phyloP scores from a whole-genome alignment of 2,888 invertebrate species.

The Mactromeris polynyma region DNA sequence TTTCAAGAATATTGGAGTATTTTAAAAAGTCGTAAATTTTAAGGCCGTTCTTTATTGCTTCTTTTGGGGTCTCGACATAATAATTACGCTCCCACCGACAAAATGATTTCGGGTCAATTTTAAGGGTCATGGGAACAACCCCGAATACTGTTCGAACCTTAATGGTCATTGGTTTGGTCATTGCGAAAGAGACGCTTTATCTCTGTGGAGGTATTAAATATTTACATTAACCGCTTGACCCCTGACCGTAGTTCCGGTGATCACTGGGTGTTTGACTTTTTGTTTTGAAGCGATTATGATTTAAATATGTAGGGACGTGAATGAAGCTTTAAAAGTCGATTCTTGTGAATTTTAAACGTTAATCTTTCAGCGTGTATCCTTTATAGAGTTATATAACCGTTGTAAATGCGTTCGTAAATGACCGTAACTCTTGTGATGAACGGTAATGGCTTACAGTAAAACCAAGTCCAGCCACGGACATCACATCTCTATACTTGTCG shows the following conservation, averaged over 20 bases:
- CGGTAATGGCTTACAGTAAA: background rate
- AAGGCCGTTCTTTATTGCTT: conserved; percentile 39
- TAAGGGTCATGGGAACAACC: conserved; percentile 67
- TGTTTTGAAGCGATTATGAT: background rate
- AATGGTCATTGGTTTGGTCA: conserved; percentile 15
- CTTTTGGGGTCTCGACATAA: conserved; percentile 38
- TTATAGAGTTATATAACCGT: background rate
- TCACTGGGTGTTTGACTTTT: background rate
- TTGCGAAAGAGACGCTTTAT: conserved; percentile 10
- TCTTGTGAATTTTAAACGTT: background rate
- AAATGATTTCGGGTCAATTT: conserved; percentile 54
- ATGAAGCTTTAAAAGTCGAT: background rate
- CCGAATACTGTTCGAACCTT: conserved; percentile 32
- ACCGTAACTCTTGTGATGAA: background rate
- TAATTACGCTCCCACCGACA: conserved; percentile 36
- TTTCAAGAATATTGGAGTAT: conserved; percentile 14
- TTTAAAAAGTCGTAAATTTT: conserved; percentile 55
- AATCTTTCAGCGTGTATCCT: background rate
- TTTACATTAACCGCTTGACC: conserved; percentile 53
- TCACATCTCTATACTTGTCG: too few relatives aligned
- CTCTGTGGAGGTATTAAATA: conserved; percentile 50
- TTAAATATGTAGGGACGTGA: background rate
- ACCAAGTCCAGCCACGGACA: background rate
- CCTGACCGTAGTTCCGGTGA: conserved; percentile 20
- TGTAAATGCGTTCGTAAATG: background rate